Evolutionary conservation across 2,888 invertebrate species (phyloP).

Genomic region (Aspidiotus destructor): DNA sequence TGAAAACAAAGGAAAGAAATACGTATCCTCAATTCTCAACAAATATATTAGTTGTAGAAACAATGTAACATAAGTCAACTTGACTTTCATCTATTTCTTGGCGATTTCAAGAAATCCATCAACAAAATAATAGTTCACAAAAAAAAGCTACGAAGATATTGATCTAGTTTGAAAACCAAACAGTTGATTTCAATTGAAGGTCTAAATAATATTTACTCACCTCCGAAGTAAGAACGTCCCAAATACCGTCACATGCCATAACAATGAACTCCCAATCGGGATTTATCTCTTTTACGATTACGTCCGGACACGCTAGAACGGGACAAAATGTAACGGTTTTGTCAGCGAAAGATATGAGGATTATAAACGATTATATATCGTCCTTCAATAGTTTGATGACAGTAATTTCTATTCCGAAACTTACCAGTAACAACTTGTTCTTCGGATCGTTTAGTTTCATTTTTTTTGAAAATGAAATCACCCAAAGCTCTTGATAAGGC

Average conservation of each 20-base stretch:
- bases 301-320: slow-evolving; percentile 79
- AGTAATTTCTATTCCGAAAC: slow-evolving; percentile 17
- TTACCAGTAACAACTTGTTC: slow-evolving; percentile 96
- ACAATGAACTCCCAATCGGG: slow-evolving; percentile 94
- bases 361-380: not conserved
- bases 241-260: slow-evolving; percentile 96
- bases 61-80: too few species aligned
- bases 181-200: too few species aligned
- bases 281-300: slow-evolving; percentile 66
- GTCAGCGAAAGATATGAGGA: not conserved
- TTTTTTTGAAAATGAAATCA: slow-evolving; percentile 92
- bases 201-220: slow-evolving; percentile 40
- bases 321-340: slow-evolving; percentile 5
- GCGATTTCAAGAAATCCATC: too few species aligned
- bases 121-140: too few species aligned
- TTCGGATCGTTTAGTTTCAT: slow-evolving; percentile 70
- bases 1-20: too few species aligned
- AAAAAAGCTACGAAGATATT: too few species aligned
- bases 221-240: slow-evolving; percentile 94
- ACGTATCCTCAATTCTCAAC: too few species aligned
- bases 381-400: not conserved
- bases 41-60: too few species aligned
- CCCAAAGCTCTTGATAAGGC: slow-evolving; percentile 93
- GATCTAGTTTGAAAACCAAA: too few species aligned
- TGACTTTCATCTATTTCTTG: too few species aligned